Evolutionary conservation across 2,797 vertebrate species (phyloP).

Genomic region (Adrianichthys oophorus): DNA sequence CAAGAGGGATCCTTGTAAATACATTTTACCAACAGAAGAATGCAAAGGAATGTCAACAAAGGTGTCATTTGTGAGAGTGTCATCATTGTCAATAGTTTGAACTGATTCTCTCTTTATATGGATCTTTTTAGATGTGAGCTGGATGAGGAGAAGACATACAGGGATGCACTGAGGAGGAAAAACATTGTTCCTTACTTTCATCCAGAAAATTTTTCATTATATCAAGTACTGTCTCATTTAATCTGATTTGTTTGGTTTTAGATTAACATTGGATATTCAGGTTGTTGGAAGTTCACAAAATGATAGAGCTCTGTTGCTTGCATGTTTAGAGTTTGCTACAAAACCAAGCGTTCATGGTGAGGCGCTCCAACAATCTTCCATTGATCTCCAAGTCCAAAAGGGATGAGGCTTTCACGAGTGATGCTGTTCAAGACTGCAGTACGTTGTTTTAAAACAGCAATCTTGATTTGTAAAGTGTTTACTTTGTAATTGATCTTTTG

Average conservation of each 20-base stretch:
- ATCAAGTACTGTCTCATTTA: conserved; percentile 39
- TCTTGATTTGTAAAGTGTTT: no score
- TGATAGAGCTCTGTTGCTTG: not conserved
- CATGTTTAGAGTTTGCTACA: conserved; percentile 36
- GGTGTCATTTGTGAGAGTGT: no score
- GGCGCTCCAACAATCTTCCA: conserved; percentile 69
- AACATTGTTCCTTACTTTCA: conserved; percentile 82
- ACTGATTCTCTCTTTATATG: conserved; percentile 5
- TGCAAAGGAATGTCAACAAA: no score
- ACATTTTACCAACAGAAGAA: no score
- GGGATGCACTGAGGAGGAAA: conserved; percentile 72
- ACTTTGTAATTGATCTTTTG: no score
- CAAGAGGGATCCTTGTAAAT: no score
- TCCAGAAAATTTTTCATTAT: conserved; percentile 73
- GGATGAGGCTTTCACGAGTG: conserved; percentile 22
- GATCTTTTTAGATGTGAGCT: conserved; percentile 74
- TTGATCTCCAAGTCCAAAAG: conserved; percentile 48
- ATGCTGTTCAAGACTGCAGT: conserved; percentile 39
- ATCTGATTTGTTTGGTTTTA: not conserved
- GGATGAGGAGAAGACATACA: conserved; percentile 60
- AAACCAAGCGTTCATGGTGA: conserved; percentile 63
- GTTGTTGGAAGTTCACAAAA: not conserved
- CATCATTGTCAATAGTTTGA: not conserved
- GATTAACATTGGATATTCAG: not conserved
- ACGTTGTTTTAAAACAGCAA: conserved; percentile 3